Conservation (phyloP, 2,113 vertebrate species). For the Plecotus auritus region DNA sequence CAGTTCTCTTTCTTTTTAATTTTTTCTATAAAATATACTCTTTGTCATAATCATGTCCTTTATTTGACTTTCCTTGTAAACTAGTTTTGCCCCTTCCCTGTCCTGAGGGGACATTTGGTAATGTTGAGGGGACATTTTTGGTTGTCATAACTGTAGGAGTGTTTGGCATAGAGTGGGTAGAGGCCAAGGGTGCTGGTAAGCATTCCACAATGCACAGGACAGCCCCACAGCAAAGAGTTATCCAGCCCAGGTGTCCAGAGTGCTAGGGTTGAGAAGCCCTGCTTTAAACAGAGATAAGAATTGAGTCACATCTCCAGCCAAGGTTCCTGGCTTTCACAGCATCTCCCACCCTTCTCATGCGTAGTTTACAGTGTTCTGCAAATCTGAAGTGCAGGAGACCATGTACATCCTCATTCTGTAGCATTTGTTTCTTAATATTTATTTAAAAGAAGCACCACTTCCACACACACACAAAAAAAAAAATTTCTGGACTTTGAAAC, state of each 20-base stretch:
- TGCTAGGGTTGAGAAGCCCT: not conserved
- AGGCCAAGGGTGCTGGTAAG: not conserved
- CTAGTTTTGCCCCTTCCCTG: not conserved
- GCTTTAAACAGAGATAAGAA: slow-evolving; percentile 42
- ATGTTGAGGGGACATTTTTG: not conserved
- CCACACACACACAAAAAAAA: not conserved
- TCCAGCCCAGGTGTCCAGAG: not conserved
- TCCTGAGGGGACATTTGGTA: not conserved
- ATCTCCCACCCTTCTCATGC: not conserved
- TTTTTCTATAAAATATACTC: not conserved
- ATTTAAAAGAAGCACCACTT: slow-evolving; percentile 59
- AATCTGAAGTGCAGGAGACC: not conserved
- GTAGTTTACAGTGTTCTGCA: not conserved
- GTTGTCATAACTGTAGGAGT: not conserved
- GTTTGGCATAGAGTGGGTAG: not conserved
- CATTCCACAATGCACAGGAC: not conserved
- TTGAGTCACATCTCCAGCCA: not conserved
- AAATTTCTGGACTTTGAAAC: slow-evolving; percentile 52
- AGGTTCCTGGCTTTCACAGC: not conserved
- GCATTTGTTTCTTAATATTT: slow-evolving; percentile 47
- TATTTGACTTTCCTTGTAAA: not conserved
- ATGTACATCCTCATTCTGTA: not conserved
- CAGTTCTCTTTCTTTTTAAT: not conserved
- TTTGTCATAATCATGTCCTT: not conserved
- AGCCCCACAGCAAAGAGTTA: not conserved